Percentiles rank a stretch among this genome's conserved stretches.
Evolutionary conservation across 2,888 invertebrate species (phyloP).

Genomic region (Cosmia trapezina): DNA sequence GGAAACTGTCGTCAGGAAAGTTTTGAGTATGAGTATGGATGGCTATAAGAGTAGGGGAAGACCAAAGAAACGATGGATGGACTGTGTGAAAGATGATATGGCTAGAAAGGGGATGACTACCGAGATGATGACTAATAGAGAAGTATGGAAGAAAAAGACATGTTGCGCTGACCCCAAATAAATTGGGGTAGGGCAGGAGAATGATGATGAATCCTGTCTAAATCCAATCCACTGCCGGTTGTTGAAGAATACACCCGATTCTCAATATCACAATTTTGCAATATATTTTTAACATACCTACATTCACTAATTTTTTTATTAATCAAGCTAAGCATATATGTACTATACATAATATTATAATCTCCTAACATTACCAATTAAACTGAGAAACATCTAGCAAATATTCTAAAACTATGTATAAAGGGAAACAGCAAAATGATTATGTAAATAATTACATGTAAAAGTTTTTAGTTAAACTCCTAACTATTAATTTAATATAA

Average conservation of each 20-base stretch:
- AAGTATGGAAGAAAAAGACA: too few relatives aligned
- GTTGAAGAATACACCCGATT: background rate
- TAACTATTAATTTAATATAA: background rate
- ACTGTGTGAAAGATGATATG: too few relatives aligned
- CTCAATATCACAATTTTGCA: constrained; percentile 53
- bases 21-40: too few relatives aligned
- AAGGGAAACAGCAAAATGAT: constrained; percentile 15
- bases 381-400: constrained; percentile 25
- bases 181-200: too few relatives aligned
- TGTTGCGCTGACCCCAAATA: too few relatives aligned
- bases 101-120: too few relatives aligned
- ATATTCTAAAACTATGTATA: constrained; percentile 27
- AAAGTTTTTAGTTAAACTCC: constrained; percentile 20
- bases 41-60: too few relatives aligned
- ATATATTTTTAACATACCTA: constrained; percentile 24
- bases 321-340: constrained; percentile 50
- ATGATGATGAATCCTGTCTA: constrained; percentile 1
- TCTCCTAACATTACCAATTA: constrained; percentile 20
- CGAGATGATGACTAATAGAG: too few relatives aligned
- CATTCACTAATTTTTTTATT: constrained; percentile 11
- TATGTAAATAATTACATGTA: constrained; percentile 12
- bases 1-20: too few relatives aligned
- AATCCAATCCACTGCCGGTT: background rate
- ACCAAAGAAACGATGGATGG: too few relatives aligned
- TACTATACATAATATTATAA: constrained; percentile 22